Conservation (phyloP, 1,140 invertebrate genomes). For the Episyrphus balteatus region DNA sequence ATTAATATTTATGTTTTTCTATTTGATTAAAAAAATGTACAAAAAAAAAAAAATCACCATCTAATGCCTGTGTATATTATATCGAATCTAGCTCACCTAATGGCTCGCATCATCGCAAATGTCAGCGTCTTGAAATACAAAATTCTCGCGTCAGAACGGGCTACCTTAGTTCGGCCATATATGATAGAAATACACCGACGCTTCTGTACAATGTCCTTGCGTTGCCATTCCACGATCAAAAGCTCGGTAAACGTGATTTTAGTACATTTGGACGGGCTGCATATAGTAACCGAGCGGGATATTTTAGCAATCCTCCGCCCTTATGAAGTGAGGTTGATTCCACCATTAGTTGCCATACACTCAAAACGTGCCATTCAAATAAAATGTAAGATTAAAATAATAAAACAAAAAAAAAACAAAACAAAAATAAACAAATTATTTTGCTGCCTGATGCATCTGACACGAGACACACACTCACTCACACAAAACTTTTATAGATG, state of each 20-base stretch:
- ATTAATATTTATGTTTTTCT: no score
- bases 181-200: conserved; percentile 47
- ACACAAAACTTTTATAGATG: background rate
- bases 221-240: conserved; percentile 82
- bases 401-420: no score
- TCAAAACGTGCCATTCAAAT: background rate
- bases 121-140: background rate
- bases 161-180: conserved; percentile 17
- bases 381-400: conserved; percentile 1
- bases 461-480: background rate
- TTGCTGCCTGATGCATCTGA: background rate
- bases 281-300: conserved; percentile 62
- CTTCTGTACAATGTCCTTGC: conserved; percentile 82
- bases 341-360: background rate
- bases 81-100: background rate
- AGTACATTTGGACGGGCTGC: conserved; percentile 56
- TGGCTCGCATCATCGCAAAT: background rate
- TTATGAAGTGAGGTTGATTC: background rate
- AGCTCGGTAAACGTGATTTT: conserved; percentile 66
- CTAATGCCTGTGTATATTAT: no score
- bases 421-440: background rate
- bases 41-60: no score
- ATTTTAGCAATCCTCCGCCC: conserved; percentile 64
- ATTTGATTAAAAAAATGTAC: no score
- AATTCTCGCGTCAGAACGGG: background rate